Conservation (phyloP, 1,140 invertebrate species). For the Caerostris darwini region DNA sequence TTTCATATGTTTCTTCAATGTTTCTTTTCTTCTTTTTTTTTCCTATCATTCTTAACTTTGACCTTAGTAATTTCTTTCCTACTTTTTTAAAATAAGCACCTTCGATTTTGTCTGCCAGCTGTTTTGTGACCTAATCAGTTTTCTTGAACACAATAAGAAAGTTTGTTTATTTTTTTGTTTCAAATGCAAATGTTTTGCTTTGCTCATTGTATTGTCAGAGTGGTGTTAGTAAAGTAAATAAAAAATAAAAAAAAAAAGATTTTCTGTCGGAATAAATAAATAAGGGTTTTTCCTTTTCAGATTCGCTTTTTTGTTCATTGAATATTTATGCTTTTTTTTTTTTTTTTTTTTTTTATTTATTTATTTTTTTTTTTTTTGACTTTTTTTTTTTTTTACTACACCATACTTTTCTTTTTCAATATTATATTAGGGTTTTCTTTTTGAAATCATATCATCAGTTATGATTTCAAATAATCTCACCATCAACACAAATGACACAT, state of each 20-base stretch:
- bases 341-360: background rate
- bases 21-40: too few relatives aligned
- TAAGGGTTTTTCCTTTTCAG: background rate
- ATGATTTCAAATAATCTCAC: too few relatives aligned
- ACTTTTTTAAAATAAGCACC: background rate
- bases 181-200: background rate
- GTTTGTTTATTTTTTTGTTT: background rate
- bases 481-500: too few relatives aligned
- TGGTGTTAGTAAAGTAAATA: background rate
- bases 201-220: background rate
- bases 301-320: background rate
- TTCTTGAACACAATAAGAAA: background rate
- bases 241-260: background rate
- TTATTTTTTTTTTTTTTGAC: background rate
- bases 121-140: background rate
- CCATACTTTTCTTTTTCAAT: too few relatives aligned
- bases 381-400: background rate
- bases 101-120: background rate
- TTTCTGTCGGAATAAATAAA: background rate
- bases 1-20: too few relatives aligned
- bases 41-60: background rate
- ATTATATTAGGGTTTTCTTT: too few relatives aligned
- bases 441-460: too few relatives aligned
- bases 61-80: background rate
- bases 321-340: background rate